Base-by-base conservation (phyloP, 2,888 invertebrate species). In the Cryptops parisi region DNA sequence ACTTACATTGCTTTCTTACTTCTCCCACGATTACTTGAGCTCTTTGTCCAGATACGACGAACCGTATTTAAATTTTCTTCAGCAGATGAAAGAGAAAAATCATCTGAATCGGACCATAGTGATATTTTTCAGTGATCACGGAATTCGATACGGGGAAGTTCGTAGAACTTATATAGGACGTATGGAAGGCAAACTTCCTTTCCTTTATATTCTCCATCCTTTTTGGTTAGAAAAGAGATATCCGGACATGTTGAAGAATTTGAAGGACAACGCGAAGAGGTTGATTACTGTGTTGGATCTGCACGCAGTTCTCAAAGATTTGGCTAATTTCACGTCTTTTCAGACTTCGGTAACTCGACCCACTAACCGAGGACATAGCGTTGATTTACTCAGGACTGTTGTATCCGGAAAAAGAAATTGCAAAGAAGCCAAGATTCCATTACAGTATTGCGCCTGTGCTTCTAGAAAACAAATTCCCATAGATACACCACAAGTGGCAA, bases 91-190 rank as follows among this genome's bases (percentile, higher is more conserved):
- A 17, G 23, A 49, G 6, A 21, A 6, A 3, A 40, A 40, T 21
- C 49, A 49, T 17, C 12, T 49, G 6, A 49, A 49, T 17, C 4
- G 19, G 5, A 39, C 49, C 23, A 22, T 49, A 4, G 40, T 49
- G 21, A 39, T 49, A 6, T 40, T 49, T 21, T 49, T 49, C 40
- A 40, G 49, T 22, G 49, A 49, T 39, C 49, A 49, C 19, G 49
- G 49, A 6, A 39, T 39, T 40, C 33, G 49, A 4, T 12, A 4
- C 23, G 49, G 49, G 4, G 19, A 38, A 21, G n/a, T 38, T 3
- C 33, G 49, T 21, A 12, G 19, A 6, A 49, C 39, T 4, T 49
- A 39, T 17, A 22, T 49, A 6, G 49, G 49, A 6, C 27, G 33
- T 9, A 15, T 33, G 9, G 33, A 33, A 15, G 33, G 33, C 6